Percentiles rank a stretch among this genome's conserved stretches.
These are phyloP conservation scores for Sitta europaea DNA, from an alignment of 2,113 vertebrate genomes.

Conservation along the genomic window DNA sequence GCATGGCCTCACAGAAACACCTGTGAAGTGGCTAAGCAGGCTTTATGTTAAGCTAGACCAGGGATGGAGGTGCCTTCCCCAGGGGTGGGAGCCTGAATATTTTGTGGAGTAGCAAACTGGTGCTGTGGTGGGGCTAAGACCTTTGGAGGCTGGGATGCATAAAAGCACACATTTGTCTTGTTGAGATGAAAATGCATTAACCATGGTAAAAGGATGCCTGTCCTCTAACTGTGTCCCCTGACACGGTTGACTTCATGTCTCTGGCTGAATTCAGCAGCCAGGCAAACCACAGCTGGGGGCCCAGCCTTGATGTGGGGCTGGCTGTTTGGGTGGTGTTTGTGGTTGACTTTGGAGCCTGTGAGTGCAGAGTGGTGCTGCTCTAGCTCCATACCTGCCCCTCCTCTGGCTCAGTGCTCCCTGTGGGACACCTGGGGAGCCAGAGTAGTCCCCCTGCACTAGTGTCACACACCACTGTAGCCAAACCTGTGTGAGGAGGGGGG, in stretches of 20 bases:
- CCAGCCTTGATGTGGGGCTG: neutral
- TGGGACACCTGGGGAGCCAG: neutral
- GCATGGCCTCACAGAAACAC: neutral
- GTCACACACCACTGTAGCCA: fast-evolving
- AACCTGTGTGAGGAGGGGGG: neutral
- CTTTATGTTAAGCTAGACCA: neutral
- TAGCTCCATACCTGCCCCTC: neutral
- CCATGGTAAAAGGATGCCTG: neutral
- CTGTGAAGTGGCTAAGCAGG: neutral
- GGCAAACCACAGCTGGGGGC: neutral
- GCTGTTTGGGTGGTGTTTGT: neutral
- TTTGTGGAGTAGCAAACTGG: neutral
- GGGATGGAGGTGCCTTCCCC: neutral
- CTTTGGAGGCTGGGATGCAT: neutral
- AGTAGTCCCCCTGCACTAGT: fast-evolving
- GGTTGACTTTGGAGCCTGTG: neutral
- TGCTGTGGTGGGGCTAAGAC: neutral
- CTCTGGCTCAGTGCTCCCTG: fast-evolving
- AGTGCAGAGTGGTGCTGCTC: neutral
- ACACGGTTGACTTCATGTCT: fast-evolving
- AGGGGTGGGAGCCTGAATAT: fast-evolving
- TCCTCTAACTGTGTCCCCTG: neutral
- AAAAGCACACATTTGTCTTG: neutral
- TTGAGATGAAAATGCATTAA: neutral
- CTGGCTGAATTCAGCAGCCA: neutral